Evolutionary conservation across 2,888 invertebrate species (phyloP), one percentile per base, ranked within the genome.

Genomic region (Formica aserva): DNA sequence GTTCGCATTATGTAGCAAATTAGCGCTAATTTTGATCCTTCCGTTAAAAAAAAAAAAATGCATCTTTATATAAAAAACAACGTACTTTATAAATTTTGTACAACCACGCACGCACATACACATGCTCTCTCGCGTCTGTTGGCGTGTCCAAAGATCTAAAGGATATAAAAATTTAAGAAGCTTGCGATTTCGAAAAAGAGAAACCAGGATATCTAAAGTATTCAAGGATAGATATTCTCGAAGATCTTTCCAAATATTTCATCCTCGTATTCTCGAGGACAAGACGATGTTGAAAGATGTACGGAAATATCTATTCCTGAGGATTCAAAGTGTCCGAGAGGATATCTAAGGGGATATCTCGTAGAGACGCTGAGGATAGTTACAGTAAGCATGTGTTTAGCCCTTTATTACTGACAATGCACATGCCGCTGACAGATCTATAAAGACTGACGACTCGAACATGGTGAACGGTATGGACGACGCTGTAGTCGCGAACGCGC

Each of bases 341-440:
- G 3, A 26, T 65, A 35, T 48, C 63, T 63, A 22, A 48, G 9
- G 11, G n/a, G n/a, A 55, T 45, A 15, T 45, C 41, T 57, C 55
- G 8, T 26, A 66, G 66, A 52, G 8, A 45, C 45, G 57, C 57
- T 67, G 18, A 22, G 45, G 18, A 35, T 69, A 60, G 8, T 18
- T 78, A 66, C 8, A 60, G 18, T 69, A 78, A 78, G 45, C 60
- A 78, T 69, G 22, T 77, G 29, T 86, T 86, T 92, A 92, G 92
- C 91, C 88, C 86, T 91, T 92, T 92, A 92, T 91, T 90, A 93
- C 91, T 93, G 91, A 94, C 41, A 93, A 94, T 94, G 95, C 93
- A 96, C 52, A n/a, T 52, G 52, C 96, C 95, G 96, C 96, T 93
- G 96, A 97, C 95, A 97, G 97, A 95, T 96, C 97, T 94, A 96